phyloP scores from a whole-genome alignment of 2,113 vertebrate genomes.

The Eublepharis macularius region DNA sequence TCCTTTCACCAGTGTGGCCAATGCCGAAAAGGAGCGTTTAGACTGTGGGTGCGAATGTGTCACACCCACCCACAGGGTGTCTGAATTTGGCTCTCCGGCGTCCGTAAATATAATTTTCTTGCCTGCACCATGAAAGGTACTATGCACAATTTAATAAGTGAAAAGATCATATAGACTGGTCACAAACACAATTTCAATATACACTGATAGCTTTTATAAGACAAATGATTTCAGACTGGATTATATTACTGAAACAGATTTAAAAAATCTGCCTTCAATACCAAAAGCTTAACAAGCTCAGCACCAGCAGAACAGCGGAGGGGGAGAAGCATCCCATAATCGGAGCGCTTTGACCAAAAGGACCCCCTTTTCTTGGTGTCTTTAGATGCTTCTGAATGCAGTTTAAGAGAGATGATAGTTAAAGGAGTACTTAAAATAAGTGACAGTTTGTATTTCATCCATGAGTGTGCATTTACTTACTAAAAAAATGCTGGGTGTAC shows the following conservation, averaged over 20 bases:
- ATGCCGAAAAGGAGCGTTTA: constrained; percentile 66
- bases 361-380: neutral
- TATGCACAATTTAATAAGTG: neutral
- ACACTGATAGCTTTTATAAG: neutral
- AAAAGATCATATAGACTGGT: neutral
- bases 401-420: neutral
- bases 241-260: neutral
- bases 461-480: neutral
- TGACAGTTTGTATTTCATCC: too few relatives aligned
- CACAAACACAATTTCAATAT: neutral
- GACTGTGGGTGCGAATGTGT: constrained; percentile 16
- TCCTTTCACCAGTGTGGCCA: constrained; percentile 45
- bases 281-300: too few relatives aligned
- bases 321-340: too few relatives aligned
- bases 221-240: neutral
- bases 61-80: constrained; percentile 64
- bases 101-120: constrained; percentile 52
- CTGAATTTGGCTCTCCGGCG: constrained; percentile 48
- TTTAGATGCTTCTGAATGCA: neutral
- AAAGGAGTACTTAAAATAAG: neutral
- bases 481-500: neutral
- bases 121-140: constrained; percentile 32
- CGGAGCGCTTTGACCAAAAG: too few relatives aligned
- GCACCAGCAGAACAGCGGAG: too few relatives aligned
- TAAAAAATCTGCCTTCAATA: neutral